phyloP scores from a whole-genome alignment of 2,888 invertebrate genomes.

The Lamproptera curius region DNA sequence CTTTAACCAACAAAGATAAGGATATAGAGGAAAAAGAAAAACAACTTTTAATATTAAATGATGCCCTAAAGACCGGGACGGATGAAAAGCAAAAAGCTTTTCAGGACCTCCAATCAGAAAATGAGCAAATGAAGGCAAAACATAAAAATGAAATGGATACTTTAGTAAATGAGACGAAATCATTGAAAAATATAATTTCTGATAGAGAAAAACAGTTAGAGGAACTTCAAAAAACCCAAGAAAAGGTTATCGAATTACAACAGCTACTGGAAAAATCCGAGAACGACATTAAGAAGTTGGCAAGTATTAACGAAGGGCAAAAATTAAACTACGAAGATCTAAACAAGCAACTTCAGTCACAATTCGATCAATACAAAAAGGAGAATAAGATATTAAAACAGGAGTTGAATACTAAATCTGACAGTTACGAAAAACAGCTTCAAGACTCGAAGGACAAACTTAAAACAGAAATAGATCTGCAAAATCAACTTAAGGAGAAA shows the following conservation, averaged over 20 bases:
- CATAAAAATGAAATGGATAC: conserved; percentile 56
- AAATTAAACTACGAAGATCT: conserved; percentile 70
- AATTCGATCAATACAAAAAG: conserved; percentile 64
- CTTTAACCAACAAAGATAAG: conserved; percentile 42
- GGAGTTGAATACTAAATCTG: conserved; percentile 76
- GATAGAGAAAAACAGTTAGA: conserved; percentile 54
- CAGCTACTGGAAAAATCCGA: conserved; percentile 62
- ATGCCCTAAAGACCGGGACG: conserved; percentile 45
- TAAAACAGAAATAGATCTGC: conserved; percentile 57
- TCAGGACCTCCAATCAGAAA: conserved; percentile 54
- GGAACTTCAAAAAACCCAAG: conserved; percentile 52
- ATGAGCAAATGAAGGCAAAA: conserved; percentile 51
- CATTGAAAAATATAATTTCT: conserved; percentile 46
- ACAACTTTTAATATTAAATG: conserved; percentile 45
- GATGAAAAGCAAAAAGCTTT: conserved; percentile 51
- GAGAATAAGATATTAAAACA: conserved; percentile 70
- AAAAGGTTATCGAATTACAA: conserved; percentile 62
- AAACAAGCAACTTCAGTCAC: conserved; percentile 59
- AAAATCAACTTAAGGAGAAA: conserved; percentile 54
- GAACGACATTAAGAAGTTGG: conserved; percentile 62
- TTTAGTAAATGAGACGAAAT: conserved; percentile 51
- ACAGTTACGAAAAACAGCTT: conserved; percentile 67
- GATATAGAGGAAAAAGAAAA: conserved; percentile 49
- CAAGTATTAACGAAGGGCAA: conserved; percentile 67
- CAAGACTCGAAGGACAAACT: conserved; percentile 57